Evolutionary conservation across 2,888 invertebrate species (phyloP), one percentile per base, ranked within the genome.

Genomic region (Calephelis perditalis): DNA sequence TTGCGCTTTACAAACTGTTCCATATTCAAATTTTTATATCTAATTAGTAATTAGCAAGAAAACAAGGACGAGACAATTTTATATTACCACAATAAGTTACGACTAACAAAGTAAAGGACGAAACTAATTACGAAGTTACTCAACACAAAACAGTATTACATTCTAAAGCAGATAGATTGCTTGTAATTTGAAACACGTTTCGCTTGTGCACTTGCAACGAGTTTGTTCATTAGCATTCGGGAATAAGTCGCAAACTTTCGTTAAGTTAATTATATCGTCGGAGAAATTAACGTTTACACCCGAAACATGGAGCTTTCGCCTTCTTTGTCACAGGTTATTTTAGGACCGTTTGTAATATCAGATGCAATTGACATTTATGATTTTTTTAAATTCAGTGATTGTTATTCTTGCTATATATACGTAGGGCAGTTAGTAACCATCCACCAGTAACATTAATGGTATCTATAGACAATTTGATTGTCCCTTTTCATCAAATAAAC

Each of bases 151-250:
- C 52, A 49, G 26, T 54, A 43, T 52, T 43, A 59, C 15, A 60
- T 40, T 56, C 47, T 15, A 47, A 56, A 36, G 56, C n/a, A 60
- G 56, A 59, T 63, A 62, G 64, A 61, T 63, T 64, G 60, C 64
- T 71, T 76, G 73, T 77, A 78, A 81, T 77, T 79, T 75, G 71
- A 71, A 71, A 76, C 77, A 77, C 76, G 78, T 77, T 67, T 63
- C 64, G 73, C 69, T 70, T 63, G 72, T 74, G 73, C 74, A 77
- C 73, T 80, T 77, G 78, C 77, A 75, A 68, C 67, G 75, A 81
- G 76, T 81, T 80, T 73, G 77, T 81, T 82, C 83, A 80, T 83
- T 83, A 82, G 81, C 72, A 72, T 72, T 67, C 71, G 74, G 71
- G 75, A 77, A 76, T 79, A 81, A 79, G 79, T 78, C 76, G 72